Evolutionary conservation across 1,140 invertebrate species (phyloP), one percentile per base, ranked within the genome.

Genomic region (Drosophila setifemur): DNA sequence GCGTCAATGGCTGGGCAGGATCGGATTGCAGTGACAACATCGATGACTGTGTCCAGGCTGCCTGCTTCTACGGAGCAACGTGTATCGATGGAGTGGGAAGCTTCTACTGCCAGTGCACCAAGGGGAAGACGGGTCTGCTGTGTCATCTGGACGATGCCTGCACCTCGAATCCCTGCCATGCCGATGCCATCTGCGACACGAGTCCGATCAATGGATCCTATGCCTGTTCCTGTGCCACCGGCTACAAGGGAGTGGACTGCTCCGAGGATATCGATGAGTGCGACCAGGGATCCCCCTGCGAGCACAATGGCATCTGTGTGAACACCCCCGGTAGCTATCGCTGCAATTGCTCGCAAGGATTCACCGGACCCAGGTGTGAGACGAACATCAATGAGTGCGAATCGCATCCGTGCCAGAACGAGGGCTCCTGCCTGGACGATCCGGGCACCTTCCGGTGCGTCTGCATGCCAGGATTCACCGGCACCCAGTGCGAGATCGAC

Each of bases 111-210:
- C 94, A 96, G 66, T 99, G 98, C 91, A 97, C 97, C 5, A 94
- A 95, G 2, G 98, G 98, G 33, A 99, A 98, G 92, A 98, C 97
- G 68, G 96, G 96, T 83, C 91, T 98, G 7, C 92, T 98, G 0
- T 99, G 98, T 79, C 98, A 99, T 89, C 91, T 99, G 90, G 97
- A 99, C 57, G 98, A 99, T 89, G 97, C 97, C 0, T 99, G 98
- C 90, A 96, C 96, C 0, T 97, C 96, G n/a, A 98, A 97, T 91
- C 98, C 98, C 0, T 99, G 98, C 89, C 96, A 98, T 76, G 94
- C 95, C 0, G 97, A 97, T 61, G 97, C 98, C 4, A 96, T 96
- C 68, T 99, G 98, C 86, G 96, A 98, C 89, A 99, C 98, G 0
- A 98, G 96, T 69, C 97, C 97, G 6, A 97, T 98, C 67, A 97